phyloP scores from a whole-genome alignment of 53 echinoderm and acorn worm species.

The Glandiceps talaboti region DNA sequence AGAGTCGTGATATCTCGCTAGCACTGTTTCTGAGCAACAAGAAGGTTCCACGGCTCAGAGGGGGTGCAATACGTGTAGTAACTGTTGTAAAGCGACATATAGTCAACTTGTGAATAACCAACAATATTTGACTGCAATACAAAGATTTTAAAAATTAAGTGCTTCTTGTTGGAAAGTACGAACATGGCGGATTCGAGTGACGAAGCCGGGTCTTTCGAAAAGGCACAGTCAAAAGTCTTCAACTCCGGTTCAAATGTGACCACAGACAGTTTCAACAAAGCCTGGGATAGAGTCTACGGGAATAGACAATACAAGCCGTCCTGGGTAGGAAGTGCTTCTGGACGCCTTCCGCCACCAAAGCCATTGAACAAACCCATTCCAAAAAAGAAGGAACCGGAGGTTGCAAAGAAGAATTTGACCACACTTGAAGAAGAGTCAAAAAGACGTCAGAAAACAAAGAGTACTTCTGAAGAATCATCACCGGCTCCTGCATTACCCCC shows the following conservation, averaged over 20 bases:
- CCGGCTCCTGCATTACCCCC: conserved; percentile 56
- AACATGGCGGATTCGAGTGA: background rate
- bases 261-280: conserved; percentile 55
- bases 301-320: conserved; percentile 83
- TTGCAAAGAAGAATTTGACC: conserved; percentile 8
- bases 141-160: too few relatives aligned
- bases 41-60: too few relatives aligned
- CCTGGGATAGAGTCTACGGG: conserved; percentile 92
- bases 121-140: too few relatives aligned
- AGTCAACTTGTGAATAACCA: too few relatives aligned
- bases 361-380: conserved; percentile 1
- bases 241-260: background rate
- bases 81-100: too few relatives aligned
- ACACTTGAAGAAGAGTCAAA: background rate
- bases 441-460: background rate
- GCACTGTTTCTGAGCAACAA: too few relatives aligned
- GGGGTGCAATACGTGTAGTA: too few relatives aligned
- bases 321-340: conserved; percentile 51
- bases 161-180: too few relatives aligned
- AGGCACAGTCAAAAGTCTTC: background rate
- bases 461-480: conserved; percentile 15
- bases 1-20: too few relatives aligned
- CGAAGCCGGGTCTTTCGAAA: background rate
- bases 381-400: conserved; percentile 3
- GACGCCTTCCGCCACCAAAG: conserved; percentile 21